Evolutionary conservation across 2,113 vertebrate genomes (phyloP).

Genomic region (Salvator merianae): DNA sequence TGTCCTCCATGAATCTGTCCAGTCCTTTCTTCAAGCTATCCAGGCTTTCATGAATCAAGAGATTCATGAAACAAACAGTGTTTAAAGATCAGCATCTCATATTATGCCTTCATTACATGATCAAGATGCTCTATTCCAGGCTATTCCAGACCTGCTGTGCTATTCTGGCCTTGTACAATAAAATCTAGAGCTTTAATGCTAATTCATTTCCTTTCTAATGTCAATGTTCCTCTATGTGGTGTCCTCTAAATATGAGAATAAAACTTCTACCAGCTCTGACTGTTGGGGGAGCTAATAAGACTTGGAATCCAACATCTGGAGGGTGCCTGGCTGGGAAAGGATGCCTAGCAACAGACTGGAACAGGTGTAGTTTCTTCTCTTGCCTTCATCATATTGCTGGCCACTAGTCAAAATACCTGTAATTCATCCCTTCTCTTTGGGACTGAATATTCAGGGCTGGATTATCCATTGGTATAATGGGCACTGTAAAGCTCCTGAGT

Average conservation of each 20-base stretch:
- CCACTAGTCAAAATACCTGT: background rate
- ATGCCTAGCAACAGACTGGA: background rate
- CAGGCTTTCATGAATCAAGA: no score
- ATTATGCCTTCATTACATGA: background rate
- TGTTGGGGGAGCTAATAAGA: no score
- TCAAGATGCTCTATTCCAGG: background rate
- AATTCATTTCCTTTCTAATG: background rate
- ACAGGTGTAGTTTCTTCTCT: background rate
- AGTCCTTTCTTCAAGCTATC: no score
- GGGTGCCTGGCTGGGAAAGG: no score
- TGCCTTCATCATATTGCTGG: background rate
- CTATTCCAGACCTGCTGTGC: background rate
- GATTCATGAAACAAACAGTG: no score
- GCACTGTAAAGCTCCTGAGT: no score
- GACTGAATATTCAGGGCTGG: background rate
- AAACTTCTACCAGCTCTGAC: no score
- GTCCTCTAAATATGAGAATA: no score
- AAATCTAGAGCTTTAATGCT: background rate
- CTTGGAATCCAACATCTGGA: no score
- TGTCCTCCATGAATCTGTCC: no score
- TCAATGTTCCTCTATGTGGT: no score
- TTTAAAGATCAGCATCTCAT: background rate
- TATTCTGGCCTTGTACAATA: background rate
- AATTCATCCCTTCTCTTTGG: background rate
- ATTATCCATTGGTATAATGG: no score